Evolutionary conservation across 2,113 vertebrate species (phyloP), one percentile per base, ranked within the genome.

Genomic region (Sapajus apella): DNA sequence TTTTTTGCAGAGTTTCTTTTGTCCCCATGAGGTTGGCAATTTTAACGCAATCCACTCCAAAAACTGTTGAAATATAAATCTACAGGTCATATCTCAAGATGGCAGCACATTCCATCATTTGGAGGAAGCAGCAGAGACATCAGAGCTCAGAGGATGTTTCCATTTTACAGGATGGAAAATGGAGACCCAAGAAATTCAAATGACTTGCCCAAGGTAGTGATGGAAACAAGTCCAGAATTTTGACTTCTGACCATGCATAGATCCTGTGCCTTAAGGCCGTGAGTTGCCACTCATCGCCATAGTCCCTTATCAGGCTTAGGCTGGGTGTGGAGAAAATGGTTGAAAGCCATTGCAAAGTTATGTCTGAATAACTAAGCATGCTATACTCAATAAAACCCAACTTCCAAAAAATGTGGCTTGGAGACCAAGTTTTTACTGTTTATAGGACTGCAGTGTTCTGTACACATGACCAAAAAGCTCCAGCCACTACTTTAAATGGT

Each of bases 31-130:
- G 13, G 21, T 35, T 85, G 81, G 20, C 30, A 56, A 13, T 79
- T 64, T 95, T 80, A 90, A 72, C 40, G 43, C 50, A 70, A 90
- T 35, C 8, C 27, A 45, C 81, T 96, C 32, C 12, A 90, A 50
- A 88, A 96, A 61, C 40, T 12, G 10, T 82, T 90, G 40, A 94
- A 91, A 87, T 68, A 27, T 12, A 90, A 90, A 85, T 18, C 58
- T 76, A 40, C 72, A 87, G 88, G 79, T 83, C 70, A 35, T 43
- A 30, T 30, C 35, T 73, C 43, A 3, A 87, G 75, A 56, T 8
- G 30, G 72, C 10, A 45, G n/a, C 21, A 61, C 17, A 64, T 30
- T 76, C 56, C 21, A 30, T 80, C 55, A 43, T 58, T 52, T 9
- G 37, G 16, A 68, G 40, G 47, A 72, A 72, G 56, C 2, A 35